A percentile compares a stretch with the other conserved stretches of the same genome.
Conservation (phyloP, 2,797 vertebrate species). For the Myotis daubentonii region DNA sequence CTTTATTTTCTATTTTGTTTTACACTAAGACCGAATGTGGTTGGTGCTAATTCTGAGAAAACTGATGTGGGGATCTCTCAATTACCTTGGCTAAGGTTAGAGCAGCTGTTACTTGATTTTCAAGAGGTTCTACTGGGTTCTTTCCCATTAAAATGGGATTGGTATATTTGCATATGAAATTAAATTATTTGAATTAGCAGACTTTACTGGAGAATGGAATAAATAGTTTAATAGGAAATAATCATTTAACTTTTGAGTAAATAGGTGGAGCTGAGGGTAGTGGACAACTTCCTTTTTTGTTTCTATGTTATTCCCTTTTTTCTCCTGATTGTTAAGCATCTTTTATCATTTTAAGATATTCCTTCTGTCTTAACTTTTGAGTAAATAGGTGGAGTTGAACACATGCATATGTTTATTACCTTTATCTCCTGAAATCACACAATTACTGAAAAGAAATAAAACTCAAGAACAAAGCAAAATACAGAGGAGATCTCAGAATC, state of each 20-base stretch:
- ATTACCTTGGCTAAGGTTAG: constrained; percentile 39
- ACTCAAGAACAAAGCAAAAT: not conserved
- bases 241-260: not conserved
- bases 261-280: no score
- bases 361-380: constrained; percentile 35
- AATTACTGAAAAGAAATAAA: constrained; percentile 33
- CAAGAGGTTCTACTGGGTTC: not conserved
- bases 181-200: constrained; percentile 56
- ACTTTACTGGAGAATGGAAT: constrained; percentile 50
- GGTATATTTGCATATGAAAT: not conserved
- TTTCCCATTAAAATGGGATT: constrained; percentile 34
- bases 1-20: constrained; percentile 30
- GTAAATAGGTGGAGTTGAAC: not conserved
- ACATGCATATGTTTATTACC: not conserved
- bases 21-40: not conserved
- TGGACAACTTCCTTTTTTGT: not conserved
- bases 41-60: constrained; percentile 39
- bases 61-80: not conserved
- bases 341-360: constrained; percentile 37
- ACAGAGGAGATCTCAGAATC: not conserved
- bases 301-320: not conserved
- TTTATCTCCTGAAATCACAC: constrained; percentile 14
- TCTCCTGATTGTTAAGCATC: not conserved
- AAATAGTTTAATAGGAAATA: constrained; percentile 55
- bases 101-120: constrained; percentile 51